Conservation (phyloP, 2,113 vertebrate genomes). For the Cochlearius cochlearius region DNA sequence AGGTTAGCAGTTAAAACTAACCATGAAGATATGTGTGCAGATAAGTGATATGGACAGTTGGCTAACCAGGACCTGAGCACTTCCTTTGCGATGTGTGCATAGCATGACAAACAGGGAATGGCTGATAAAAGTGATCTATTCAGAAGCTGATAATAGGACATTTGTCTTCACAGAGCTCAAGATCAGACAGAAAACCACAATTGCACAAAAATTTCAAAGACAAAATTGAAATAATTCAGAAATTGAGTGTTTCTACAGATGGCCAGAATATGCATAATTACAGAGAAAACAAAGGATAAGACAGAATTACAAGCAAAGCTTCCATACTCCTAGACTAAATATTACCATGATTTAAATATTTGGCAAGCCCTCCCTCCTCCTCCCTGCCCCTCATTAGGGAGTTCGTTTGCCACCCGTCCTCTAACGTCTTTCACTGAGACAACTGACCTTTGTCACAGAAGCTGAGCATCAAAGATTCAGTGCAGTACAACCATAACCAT, state of each 20-base stretch:
- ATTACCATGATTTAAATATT: background rate
- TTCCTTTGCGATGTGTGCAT: background rate
- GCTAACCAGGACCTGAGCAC: background rate
- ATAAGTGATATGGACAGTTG: background rate
- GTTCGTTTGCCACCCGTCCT: background rate
- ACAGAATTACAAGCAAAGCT: background rate
- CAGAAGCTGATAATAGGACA: background rate
- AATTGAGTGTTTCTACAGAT: background rate
- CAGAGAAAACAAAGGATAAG: background rate
- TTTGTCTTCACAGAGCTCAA: background rate
- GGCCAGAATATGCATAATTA: background rate
- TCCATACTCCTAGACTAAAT: background rate
- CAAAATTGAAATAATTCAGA: background rate
- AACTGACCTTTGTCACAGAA: background rate
- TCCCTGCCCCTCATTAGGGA: accelerated
- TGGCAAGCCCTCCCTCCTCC: accelerated
- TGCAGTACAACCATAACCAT: background rate
- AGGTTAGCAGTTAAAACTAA: background rate
- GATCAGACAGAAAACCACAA: background rate
- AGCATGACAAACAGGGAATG: background rate
- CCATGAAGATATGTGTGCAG: background rate
- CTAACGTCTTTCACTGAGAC: background rate
- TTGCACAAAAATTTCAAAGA: background rate
- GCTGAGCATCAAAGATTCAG: background rate
- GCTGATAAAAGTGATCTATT: background rate